phyloP scores from a whole-genome alignment of 1,140 invertebrate genomes.

The Sycophila sp. region DNA sequence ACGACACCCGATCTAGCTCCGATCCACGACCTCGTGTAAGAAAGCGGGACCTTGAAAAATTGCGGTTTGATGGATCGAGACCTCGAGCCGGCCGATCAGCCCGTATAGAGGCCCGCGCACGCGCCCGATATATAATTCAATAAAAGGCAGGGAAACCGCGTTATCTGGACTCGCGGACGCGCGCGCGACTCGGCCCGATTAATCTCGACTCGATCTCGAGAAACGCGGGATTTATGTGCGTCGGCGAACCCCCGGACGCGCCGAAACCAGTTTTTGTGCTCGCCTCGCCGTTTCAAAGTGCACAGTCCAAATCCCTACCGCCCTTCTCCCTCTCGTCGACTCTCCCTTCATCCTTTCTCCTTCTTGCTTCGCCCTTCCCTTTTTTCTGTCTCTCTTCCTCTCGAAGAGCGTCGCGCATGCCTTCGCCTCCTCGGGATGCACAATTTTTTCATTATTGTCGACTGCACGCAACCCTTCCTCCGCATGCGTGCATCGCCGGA shows the following conservation, averaged over 20 bases:
- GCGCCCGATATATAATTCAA: slow-evolving; percentile 51
- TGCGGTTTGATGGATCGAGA: slow-evolving; percentile 3
- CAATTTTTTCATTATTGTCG: neutral
- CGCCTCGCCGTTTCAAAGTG: slow-evolving; percentile 6
- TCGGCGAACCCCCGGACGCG: slow-evolving; percentile 21
- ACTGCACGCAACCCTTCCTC: neutral
- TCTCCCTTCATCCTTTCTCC: neutral
- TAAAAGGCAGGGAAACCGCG: slow-evolving; percentile 43
- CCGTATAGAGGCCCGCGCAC: no score
- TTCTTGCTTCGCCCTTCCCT: slow-evolving; percentile 5
- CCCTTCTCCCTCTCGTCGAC: neutral
- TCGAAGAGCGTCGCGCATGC: slow-evolving; percentile 17
- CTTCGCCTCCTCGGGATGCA: slow-evolving; percentile 19
- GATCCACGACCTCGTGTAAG: neutral
- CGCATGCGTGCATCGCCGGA: neutral
- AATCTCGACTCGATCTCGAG: slow-evolving; percentile 57
- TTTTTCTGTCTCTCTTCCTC: neutral
- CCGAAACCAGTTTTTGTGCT: slow-evolving; percentile 50
- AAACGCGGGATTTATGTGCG: slow-evolving; percentile 54
- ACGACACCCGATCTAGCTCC: no score
- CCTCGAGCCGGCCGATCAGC: no score
- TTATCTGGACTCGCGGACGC: slow-evolving; percentile 50
- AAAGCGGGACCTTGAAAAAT: slow-evolving; percentile 6
- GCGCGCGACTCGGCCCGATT: slow-evolving; percentile 45
- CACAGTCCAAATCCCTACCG: no score